A percentile compares a stretch with the other conserved stretches of the same genome.
These are phyloP conservation scores for Orientallactaga sibirica DNA, from an alignment of 2,797 vertebrate genomes.

Conservation along the genomic window DNA sequence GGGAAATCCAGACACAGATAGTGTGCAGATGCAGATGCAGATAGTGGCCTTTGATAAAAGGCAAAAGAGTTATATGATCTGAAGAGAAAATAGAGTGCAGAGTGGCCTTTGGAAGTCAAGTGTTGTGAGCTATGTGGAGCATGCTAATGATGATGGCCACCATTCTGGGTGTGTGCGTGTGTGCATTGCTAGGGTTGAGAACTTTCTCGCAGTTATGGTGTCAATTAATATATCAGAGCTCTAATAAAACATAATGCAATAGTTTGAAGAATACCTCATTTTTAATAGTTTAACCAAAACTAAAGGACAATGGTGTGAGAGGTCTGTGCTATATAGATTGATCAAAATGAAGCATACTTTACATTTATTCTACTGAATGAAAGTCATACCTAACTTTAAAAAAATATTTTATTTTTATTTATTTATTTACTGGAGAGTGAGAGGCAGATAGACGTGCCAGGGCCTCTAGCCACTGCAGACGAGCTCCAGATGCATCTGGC, in stretches of 20 bases:
- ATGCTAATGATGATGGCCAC: neutral
- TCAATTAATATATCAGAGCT: conserved; percentile 41
- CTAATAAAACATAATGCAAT: conserved; percentile 21
- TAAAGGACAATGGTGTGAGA: neutral
- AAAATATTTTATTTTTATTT: no score
- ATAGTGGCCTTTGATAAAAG: neutral
- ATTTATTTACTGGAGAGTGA: no score
- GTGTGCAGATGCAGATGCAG: no score
- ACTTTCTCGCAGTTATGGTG: conserved; percentile 3
- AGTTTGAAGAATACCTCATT: conserved; percentile 16
- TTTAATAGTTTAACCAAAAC: conserved; percentile 37
- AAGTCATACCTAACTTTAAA: conserved; percentile 40
- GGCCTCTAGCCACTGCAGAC: no score
- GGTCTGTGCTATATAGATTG: neutral
- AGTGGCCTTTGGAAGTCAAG: no score
- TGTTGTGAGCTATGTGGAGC: neutral
- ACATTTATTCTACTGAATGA: conserved; percentile 39
- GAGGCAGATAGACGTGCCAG: no score
- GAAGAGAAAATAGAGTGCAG: no score
- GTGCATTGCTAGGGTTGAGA: neutral
- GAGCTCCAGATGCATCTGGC: no score
- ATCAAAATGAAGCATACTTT: conserved; percentile 20
- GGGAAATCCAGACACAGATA: neutral
- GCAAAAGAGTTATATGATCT: neutral
- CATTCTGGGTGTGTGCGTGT: neutral